These are phyloP conservation scores for Tenualosa thibaudeaui DNA, from an alignment of 2,797 vertebrate genomes.

Conservation along the genomic window DNA sequence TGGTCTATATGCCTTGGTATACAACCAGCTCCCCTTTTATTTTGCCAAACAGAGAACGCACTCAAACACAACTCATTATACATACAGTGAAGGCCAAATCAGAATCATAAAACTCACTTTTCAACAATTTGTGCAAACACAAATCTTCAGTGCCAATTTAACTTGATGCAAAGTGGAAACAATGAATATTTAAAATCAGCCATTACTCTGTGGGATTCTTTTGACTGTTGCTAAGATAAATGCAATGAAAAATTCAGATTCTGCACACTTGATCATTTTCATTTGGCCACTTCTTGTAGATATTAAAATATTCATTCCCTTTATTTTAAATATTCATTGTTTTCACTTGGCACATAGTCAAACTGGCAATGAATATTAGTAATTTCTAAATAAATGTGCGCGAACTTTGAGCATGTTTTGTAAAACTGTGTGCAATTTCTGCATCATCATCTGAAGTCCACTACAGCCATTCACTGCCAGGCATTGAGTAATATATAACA, in stretches of 20 bases:
- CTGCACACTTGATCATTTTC: conserved; percentile 24
- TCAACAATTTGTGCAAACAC: conserved; percentile 17
- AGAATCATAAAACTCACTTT: conserved; percentile 7
- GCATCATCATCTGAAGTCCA: not conserved
- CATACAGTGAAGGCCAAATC: conserved; percentile 8
- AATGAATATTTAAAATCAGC: conserved; percentile 25
- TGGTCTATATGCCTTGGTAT: not conserved
- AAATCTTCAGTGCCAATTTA: conserved; percentile 25
- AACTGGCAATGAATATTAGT: conserved; percentile 2
- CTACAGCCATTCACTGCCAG: not conserved
- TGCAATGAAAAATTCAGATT: conserved; percentile 22
- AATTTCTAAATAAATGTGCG: conserved; percentile 17
- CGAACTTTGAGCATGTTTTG: not conserved
- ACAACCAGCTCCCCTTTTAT: not conserved
- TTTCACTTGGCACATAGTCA: conserved; percentile 8
- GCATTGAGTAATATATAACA: not conserved
- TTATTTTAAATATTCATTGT: conserved; percentile 25
- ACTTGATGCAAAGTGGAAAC: conserved; percentile 19
- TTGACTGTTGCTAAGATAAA: conserved; percentile 16
- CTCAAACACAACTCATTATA: not conserved
- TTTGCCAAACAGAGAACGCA: not conserved
- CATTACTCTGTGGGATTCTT: conserved; percentile 23
- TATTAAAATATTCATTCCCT: conserved; percentile 22
- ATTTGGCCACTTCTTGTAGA: conserved; percentile 24
- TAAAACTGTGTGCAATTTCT: not conserved